Evolutionary conservation across 2,888 invertebrate genomes (phyloP).

Genomic region (Dryobota labecula): DNA sequence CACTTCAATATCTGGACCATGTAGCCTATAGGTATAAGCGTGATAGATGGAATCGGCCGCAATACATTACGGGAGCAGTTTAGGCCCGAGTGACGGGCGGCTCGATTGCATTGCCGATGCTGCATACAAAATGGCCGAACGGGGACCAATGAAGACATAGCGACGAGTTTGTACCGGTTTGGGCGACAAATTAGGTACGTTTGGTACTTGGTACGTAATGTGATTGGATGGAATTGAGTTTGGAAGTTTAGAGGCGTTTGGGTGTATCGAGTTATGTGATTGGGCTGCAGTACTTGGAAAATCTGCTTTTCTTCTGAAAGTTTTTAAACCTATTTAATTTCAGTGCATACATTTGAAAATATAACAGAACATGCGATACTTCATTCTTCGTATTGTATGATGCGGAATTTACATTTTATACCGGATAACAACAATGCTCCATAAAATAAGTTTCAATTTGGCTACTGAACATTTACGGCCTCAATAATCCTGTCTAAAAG

Average conservation of each 20-base stretch:
- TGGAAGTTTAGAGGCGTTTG: slow-evolving; percentile 27
- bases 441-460: slow-evolving; percentile 41
- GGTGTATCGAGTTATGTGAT: slow-evolving; percentile 20
- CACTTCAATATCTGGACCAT: slow-evolving; percentile 47
- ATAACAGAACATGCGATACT: too few relatives aligned
- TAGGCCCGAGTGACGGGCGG: slow-evolving; percentile 67
- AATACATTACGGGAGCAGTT: slow-evolving; percentile 78
- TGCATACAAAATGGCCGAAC: slow-evolving; percentile 78
- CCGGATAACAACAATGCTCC: slow-evolving; percentile 3
- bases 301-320: neutral
- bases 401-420: slow-evolving; percentile 23
- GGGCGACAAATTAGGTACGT: slow-evolving; percentile 63
- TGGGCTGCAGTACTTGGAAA: neutral
- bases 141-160: slow-evolving; percentile 72
- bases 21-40: slow-evolving; percentile 70
- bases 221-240: slow-evolving; percentile 41
- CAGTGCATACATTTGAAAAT: neutral
- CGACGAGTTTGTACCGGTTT: slow-evolving; percentile 63
- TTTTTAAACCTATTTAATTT: neutral
- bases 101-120: slow-evolving; percentile 78
- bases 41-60: slow-evolving; percentile 76
- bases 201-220: slow-evolving; percentile 46
- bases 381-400: neutral
- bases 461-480: slow-evolving; percentile 35
- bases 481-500: slow-evolving; percentile 49